Evolutionary conservation across 2,113 vertebrate species (phyloP).

Genomic region (Varanus salvator): DNA sequence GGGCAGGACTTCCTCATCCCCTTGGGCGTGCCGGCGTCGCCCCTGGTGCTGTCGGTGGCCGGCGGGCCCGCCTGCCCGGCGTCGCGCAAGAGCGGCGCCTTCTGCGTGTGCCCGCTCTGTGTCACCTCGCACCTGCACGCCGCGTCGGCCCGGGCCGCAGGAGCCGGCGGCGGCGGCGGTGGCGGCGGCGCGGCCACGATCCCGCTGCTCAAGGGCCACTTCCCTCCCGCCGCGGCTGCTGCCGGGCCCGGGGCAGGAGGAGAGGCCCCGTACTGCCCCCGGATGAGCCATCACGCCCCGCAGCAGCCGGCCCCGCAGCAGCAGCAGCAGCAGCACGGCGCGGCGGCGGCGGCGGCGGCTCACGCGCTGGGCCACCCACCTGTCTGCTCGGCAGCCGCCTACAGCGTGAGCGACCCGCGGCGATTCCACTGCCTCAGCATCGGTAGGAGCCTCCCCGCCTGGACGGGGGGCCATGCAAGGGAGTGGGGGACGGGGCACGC

Average conservation of each 20-base stretch:
- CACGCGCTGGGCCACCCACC: slow-evolving; percentile 89
- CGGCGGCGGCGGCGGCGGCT: slow-evolving; percentile 76
- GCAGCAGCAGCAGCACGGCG: slow-evolving; percentile 60
- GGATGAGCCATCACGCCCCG: slow-evolving; percentile 78
- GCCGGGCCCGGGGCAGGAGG: slow-evolving; percentile 49
- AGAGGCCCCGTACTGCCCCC: slow-evolving; percentile 88
- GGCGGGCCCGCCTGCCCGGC: slow-evolving; percentile 83
- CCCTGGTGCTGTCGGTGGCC: slow-evolving; percentile 89
- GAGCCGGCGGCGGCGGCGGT: slow-evolving; percentile 73
- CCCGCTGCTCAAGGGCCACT: slow-evolving; percentile 90
- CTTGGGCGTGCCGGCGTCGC: slow-evolving; percentile 88
- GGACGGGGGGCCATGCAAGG: not conserved
- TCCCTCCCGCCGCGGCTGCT: slow-evolving; percentile 58
- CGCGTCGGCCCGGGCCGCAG: slow-evolving; percentile 49
- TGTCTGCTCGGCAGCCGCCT: slow-evolving; percentile 89
- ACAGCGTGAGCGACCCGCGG: slow-evolving; percentile 93
- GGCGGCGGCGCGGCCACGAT: slow-evolving; percentile 80
- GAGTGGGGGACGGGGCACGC: not conserved
- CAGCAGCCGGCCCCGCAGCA: slow-evolving; percentile 51
- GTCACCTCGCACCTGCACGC: slow-evolving; percentile 94
- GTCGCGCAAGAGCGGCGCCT: slow-evolving; percentile 91
- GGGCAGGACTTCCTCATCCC: slow-evolving; percentile 94
- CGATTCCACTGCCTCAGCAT: slow-evolving; percentile 95
- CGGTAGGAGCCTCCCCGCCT: slow-evolving; percentile 79
- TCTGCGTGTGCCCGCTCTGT: slow-evolving; percentile 96